A percentile compares a stretch with the other conserved stretches of the same genome.
Conservation (phyloP, 2,113 vertebrate species). For the Nycticebus coucang region DNA sequence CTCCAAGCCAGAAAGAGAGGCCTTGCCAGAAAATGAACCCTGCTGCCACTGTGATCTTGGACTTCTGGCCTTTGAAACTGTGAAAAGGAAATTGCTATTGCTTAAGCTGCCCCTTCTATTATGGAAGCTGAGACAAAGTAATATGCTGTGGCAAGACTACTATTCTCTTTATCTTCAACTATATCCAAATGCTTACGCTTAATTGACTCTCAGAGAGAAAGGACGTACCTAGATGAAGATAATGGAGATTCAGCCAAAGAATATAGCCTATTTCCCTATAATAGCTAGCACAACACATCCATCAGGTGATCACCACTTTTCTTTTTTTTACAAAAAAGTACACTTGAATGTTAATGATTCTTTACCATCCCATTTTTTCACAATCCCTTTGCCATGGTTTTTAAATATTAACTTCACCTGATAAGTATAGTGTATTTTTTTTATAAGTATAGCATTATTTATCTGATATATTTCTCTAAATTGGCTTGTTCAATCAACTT, state of each 20-base stretch:
- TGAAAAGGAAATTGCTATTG: neutral
- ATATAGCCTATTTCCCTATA: neutral
- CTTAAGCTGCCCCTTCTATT: neutral
- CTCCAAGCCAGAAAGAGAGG: neutral
- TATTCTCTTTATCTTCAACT: neutral
- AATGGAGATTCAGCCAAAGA: neutral
- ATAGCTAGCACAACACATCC: neutral
- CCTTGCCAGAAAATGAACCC: neutral
- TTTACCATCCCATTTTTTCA: neutral
- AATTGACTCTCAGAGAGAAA: no score
- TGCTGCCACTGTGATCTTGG: neutral
- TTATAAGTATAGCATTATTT: constrained; percentile 33
- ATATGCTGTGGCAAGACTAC: neutral
- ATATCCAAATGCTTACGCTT: neutral
- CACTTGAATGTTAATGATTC: neutral
- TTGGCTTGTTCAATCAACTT: constrained; percentile 14
- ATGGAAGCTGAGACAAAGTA: neutral
- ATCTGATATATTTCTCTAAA: constrained; percentile 39
- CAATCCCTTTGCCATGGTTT: neutral
- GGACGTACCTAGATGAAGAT: no score
- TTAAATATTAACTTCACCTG: neutral
- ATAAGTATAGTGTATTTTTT: constrained; percentile 29
- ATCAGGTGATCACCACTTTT: neutral
- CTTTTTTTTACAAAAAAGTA: neutral
- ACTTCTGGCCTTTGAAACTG: neutral